phyloP scores from a whole-genome alignment of 2,113 vertebrate species.

The Dicentrarchus labrax region DNA sequence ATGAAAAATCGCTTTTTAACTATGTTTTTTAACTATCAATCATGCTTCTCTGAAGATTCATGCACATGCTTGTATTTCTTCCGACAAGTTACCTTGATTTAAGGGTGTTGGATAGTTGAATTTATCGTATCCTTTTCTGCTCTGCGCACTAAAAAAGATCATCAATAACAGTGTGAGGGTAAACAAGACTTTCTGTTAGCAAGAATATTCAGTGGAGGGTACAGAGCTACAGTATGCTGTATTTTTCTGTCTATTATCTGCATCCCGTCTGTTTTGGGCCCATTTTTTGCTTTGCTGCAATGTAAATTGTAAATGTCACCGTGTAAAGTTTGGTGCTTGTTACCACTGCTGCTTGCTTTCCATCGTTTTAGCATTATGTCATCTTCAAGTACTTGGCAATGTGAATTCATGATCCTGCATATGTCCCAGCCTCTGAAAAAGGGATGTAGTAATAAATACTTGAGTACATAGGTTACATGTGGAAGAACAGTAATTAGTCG shows the following conservation, averaged over 20 bases:
- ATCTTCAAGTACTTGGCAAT: not conserved
- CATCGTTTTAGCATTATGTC: not conserved
- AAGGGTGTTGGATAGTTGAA: not conserved
- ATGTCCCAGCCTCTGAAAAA: not conserved
- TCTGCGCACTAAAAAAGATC: too few species aligned
- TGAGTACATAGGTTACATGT: not conserved
- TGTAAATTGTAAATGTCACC: not conserved
- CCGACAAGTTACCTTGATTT: not conserved
- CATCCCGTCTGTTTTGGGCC: not conserved
- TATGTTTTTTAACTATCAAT: not conserved
- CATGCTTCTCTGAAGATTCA: not conserved
- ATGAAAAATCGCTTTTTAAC: not conserved
- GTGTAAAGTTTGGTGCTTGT: not conserved
- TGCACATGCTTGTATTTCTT: not conserved
- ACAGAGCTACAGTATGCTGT: not conserved
- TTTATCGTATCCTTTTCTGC: too few species aligned
- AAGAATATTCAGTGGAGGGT: too few species aligned
- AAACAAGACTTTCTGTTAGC: too few species aligned
- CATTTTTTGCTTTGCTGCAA: not conserved
- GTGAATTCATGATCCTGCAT: not conserved
- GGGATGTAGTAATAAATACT: not conserved
- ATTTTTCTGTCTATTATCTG: not conserved
- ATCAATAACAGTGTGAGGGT: not conserved
- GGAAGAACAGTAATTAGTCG: conserved; percentile 12
- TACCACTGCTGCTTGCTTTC: too few species aligned